A percentile compares a stretch with the other conserved stretches of the same genome.
phyloP scores from a whole-genome alignment of 1,140 invertebrate species.

The Drosophila erecta region DNA sequence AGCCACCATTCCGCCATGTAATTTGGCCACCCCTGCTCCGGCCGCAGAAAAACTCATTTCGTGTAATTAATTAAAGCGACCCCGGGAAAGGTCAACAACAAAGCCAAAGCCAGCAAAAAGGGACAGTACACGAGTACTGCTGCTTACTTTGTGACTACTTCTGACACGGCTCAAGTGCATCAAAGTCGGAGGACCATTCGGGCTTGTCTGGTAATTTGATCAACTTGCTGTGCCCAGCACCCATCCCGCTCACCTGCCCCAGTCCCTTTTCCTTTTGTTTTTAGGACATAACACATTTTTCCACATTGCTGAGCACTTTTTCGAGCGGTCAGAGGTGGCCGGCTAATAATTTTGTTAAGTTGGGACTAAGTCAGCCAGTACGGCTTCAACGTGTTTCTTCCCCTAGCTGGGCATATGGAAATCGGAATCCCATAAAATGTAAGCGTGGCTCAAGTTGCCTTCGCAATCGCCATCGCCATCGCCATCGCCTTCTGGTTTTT shows the following conservation, averaged over 20 bases:
- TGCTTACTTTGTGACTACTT: slow-evolving; percentile 38
- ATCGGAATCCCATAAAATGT: slow-evolving; percentile 77
- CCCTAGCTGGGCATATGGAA: slow-evolving; percentile 44
- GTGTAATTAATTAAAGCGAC: slow-evolving; percentile 54
- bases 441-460: slow-evolving; percentile 66
- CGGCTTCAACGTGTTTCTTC: slow-evolving; percentile 27
- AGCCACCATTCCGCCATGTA: not conserved
- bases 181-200: slow-evolving; percentile 29
- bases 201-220: slow-evolving; percentile 31
- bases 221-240: not conserved
- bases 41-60: slow-evolving; percentile 30
- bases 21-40: slow-evolving; percentile 8
- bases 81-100: slow-evolving; percentile 38
- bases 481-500: not conserved
- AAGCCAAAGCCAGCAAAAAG: slow-evolving; percentile 29
- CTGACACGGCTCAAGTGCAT: slow-evolving; percentile 54
- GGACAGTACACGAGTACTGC: slow-evolving; percentile 1
- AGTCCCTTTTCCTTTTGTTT: slow-evolving; percentile 5
- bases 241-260: not conserved
- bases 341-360: slow-evolving; percentile 54
- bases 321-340: slow-evolving; percentile 19
- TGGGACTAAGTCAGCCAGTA: slow-evolving; percentile 18
- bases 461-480: slow-evolving; percentile 5
- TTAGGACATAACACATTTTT: slow-evolving; percentile 50
- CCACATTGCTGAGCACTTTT: slow-evolving; percentile 36